These are phyloP conservation scores for Agrenia bidenticulata DNA, from an alignment of 2,888 invertebrate species.

Conservation along the genomic window DNA sequence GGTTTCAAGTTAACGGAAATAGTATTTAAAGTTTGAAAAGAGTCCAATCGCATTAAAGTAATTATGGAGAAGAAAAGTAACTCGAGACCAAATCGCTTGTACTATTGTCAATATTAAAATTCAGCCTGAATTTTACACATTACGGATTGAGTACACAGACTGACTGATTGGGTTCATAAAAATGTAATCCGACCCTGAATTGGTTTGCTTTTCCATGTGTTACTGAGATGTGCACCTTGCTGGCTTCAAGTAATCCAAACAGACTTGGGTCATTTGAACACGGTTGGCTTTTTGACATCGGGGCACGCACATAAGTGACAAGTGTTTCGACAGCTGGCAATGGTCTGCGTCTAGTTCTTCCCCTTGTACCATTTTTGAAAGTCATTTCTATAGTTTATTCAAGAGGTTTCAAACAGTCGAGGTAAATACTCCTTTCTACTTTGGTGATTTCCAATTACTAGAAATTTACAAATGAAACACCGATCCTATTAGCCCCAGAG, in stretches of 20 bases:
- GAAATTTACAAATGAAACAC: conserved; percentile 3
- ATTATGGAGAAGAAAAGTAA: no score
- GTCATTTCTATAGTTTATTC: not conserved
- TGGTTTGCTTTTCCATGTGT: not conserved
- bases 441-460: not conserved
- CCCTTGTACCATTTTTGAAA: not conserved
- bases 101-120: no score
- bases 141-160: no score
- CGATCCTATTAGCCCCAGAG: not conserved
- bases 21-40: no score
- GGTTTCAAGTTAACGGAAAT: no score
- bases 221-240: not conserved
- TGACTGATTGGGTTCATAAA: not conserved
- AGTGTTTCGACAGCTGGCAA: conserved; percentile 12
- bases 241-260: conserved; percentile 12
- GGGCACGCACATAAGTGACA: conserved; percentile 5
- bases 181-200: not conserved
- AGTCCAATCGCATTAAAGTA: no score
- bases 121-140: no score
- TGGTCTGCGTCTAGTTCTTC: not conserved
- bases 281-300: no score
- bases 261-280: not conserved
- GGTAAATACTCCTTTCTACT: not conserved
- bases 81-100: no score
- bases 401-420: not conserved